These are phyloP conservation scores for Neoaliturus tenellus DNA, from an alignment of 2,888 invertebrate species.

Conservation along the genomic window DNA sequence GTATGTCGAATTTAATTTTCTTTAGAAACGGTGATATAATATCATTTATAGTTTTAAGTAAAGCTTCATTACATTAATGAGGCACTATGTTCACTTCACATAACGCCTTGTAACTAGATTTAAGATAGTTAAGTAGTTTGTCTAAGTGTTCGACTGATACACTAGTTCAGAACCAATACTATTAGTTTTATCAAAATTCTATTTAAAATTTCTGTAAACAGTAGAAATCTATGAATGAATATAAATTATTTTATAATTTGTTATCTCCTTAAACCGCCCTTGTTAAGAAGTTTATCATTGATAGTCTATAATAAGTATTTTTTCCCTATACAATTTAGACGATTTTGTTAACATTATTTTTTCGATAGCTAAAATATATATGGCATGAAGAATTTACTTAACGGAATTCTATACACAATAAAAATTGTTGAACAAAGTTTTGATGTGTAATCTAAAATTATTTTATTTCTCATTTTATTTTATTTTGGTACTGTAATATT, in stretches of 20 bases:
- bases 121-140: slow-evolving; percentile 32
- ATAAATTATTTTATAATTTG: no score
- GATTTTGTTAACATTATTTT: no score
- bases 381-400: no score
- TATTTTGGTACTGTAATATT: background rate
- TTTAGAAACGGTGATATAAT: slow-evolving; percentile 1
- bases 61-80: slow-evolving; percentile 46
- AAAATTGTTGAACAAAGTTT: no score
- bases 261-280: no score
- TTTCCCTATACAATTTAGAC: no score
- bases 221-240: background rate
- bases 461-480: background rate
- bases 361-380: no score
- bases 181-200: background rate
- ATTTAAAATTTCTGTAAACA: background rate
- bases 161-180: slow-evolving; percentile 32
- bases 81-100: slow-evolving; percentile 39
- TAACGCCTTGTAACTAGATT: slow-evolving; percentile 43
- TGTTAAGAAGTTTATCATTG: no score
- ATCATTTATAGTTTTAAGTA: slow-evolving; percentile 9
- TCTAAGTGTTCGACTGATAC: slow-evolving; percentile 41
- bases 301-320: no score
- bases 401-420: no score
- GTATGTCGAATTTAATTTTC: background rate
- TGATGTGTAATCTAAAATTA: no score